phyloP scores from a whole-genome alignment of 2,113 vertebrate species.

The Pica pica region DNA sequence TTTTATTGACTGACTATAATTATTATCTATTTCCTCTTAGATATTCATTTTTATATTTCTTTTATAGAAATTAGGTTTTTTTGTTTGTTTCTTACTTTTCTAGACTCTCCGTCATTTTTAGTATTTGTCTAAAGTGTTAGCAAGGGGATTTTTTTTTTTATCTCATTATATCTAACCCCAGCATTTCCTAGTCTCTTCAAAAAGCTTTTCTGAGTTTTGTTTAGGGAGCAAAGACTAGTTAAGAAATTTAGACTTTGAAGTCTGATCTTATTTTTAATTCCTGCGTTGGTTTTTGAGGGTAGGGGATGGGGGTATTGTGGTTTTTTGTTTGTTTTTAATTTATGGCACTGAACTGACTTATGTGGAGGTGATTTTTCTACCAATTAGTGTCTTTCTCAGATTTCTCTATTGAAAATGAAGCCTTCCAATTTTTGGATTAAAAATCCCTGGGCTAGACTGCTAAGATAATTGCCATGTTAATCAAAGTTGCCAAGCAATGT shows the following conservation, averaged over 20 bases:
- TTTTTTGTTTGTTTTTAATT: not conserved
- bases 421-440: not conserved
- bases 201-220: not conserved
- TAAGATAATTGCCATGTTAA: not conserved
- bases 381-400: not conserved
- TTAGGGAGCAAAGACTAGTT: not conserved
- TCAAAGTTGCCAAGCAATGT: not conserved
- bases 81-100: not conserved
- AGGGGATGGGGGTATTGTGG: accelerated
- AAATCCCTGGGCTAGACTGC: not conserved
- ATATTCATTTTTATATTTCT: not conserved
- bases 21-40: not conserved
- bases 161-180: not conserved
- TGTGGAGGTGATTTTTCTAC: not conserved
- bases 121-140: not conserved
- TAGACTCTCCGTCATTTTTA: not conserved
- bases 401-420: not conserved
- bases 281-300: not conserved
- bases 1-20: not conserved
- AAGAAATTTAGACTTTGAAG: not conserved
- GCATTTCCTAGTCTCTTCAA: not conserved
- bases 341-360: not conserved
- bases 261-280: not conserved
- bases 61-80: not conserved
- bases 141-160: not conserved